phyloP scores from a whole-genome alignment of 1,140 invertebrate genomes.

The Zaprionus ghesquierei region DNA sequence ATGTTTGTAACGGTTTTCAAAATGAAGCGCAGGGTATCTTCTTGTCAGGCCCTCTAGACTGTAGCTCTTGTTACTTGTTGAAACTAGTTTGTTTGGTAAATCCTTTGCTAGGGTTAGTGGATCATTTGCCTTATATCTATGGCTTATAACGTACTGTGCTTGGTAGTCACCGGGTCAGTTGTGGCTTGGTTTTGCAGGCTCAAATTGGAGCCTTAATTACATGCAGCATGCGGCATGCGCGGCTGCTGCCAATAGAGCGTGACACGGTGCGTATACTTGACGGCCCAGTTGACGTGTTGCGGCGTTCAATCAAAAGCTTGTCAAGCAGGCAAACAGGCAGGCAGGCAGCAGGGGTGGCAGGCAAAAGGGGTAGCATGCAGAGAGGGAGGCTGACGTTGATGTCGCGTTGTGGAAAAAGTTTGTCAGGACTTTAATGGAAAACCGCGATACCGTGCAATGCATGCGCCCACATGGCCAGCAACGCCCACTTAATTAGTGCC shows the following conservation, averaged over 20 bases:
- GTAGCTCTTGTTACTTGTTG: too few species aligned
- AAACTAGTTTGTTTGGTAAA: too few species aligned
- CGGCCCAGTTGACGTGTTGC: conserved; percentile 52
- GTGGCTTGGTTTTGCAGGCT: conserved; percentile 19
- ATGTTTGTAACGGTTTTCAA: too few species aligned
- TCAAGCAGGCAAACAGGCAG: conserved; percentile 25
- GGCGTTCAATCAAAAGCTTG: conserved; percentile 69
- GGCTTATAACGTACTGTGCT: conserved; percentile 28
- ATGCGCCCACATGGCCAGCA: conserved; percentile 23
- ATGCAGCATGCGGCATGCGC: conserved; percentile 12
- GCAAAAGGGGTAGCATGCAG: background rate
- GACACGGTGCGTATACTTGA: conserved; percentile 66
- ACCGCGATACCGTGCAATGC: conserved; percentile 31
- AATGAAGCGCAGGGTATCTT: too few species aligned
- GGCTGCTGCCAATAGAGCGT: conserved; percentile 26
- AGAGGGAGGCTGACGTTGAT: background rate
- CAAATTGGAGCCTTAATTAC: conserved; percentile 49
- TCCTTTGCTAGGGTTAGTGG: too few species aligned
- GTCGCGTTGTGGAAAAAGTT: conserved; percentile 52
- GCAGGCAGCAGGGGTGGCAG: background rate
- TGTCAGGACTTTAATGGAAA: conserved; percentile 37
- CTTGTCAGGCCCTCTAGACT: too few species aligned
- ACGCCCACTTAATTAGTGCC: conserved; percentile 77
- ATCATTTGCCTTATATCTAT: conserved; percentile 22
- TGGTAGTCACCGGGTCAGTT: background rate